Conservation (phyloP, 2,113 vertebrate species). For the Ophiodon elongatus region DNA sequence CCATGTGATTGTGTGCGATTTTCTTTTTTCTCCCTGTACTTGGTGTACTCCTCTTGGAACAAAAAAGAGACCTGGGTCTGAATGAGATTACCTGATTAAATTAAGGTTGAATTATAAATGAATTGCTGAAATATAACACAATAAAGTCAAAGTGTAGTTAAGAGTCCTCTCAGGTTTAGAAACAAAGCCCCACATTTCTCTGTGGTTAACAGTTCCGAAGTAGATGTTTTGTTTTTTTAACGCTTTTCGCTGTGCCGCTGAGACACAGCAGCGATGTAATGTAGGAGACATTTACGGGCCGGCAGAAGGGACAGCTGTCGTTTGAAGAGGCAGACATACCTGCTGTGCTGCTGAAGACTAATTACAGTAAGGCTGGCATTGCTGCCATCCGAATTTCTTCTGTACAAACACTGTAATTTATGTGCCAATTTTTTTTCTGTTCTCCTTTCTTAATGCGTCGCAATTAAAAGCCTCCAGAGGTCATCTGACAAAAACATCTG, state of each 20-base stretch:
- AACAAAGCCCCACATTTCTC: not conserved
- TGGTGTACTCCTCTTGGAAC: not conserved
- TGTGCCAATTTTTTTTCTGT: constrained; percentile 14
- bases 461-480: constrained; percentile 32
- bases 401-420: constrained; percentile 49
- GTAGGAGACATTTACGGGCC: constrained; percentile 12
- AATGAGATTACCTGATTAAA: constrained; percentile 7
- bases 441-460: constrained; percentile 34
- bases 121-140: not conserved
- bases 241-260: not conserved
- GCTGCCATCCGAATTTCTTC: constrained; percentile 52
- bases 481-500: constrained; percentile 38
- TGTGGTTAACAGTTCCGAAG: not conserved
- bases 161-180: not conserved
- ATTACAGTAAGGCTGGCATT: constrained; percentile 47
- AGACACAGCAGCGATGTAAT: constrained; percentile 26
- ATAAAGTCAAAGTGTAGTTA: not conserved
- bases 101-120: not conserved
- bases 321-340: constrained; percentile 66
- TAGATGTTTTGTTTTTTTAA: constrained; percentile 3
- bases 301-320: constrained; percentile 53
- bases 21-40: not conserved
- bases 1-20: not conserved
- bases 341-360: constrained; percentile 62
- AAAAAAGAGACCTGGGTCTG: not conserved